A percentile compares a stretch with the other conserved stretches of the same genome.
These are phyloP conservation scores for Sebastiscus tertius DNA, from an alignment of 2,797 vertebrate species.

Conservation along the genomic window DNA sequence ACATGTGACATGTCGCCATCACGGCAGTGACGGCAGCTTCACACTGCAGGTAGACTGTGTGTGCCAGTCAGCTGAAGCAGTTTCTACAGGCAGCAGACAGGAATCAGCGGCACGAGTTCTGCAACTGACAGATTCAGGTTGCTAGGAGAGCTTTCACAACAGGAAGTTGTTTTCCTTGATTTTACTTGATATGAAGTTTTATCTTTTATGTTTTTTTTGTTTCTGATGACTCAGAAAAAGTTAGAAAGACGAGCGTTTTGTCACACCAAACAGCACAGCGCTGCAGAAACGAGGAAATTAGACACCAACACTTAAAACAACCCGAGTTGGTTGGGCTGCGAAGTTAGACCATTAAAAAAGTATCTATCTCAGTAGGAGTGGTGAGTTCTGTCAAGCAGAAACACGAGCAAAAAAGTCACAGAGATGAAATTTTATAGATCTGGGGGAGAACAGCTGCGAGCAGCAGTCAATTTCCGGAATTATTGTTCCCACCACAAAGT, in stretches of 20 bases:
- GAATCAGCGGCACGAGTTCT: not conserved
- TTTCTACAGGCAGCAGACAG: not conserved
- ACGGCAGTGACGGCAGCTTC: not conserved
- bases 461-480: slow-evolving; percentile 4
- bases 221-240: not conserved
- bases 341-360: slow-evolving; percentile 11
- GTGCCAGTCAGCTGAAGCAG: not conserved
- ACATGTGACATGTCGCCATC: not conserved
- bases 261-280: not conserved
- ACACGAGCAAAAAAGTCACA: not conserved
- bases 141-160: not conserved
- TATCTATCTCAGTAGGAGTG: not conserved
- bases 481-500: slow-evolving; percentile 37
- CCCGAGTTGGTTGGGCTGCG: not conserved
- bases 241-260: not conserved
- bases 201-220: not conserved
- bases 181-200: not conserved
- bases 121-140: slow-evolving; percentile 4
- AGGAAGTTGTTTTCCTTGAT: not conserved
- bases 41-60: not conserved
- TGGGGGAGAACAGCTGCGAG: slow-evolving; percentile 12
- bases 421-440: slow-evolving; percentile 12
- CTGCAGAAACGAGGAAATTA: not conserved
- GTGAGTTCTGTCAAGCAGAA: slow-evolving; percentile 1
- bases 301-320: not conserved